Evolutionary conservation across 1,140 invertebrate genomes (phyloP).

Genomic region (Solenopsis fugax): DNA sequence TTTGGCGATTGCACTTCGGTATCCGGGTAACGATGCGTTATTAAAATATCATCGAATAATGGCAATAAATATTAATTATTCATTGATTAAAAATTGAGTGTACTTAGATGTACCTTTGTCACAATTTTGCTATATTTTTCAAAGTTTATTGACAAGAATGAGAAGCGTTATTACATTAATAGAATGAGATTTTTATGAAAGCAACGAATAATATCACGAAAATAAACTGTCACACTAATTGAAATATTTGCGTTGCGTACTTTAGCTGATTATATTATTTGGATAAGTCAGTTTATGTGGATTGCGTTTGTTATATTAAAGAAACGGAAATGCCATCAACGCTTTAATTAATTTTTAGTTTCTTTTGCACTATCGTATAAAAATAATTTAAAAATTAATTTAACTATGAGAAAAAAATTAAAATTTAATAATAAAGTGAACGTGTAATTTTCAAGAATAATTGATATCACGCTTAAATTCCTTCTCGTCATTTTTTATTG

Average conservation of each 20-base stretch:
- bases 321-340: neutral
- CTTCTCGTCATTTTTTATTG: slow-evolving; percentile 48
- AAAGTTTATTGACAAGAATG: neutral
- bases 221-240: neutral
- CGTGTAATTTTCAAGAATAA: neutral
- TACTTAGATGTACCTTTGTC: neutral
- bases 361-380: neutral
- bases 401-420: neutral
- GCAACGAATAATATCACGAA: neutral
- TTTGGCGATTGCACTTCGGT: neutral
- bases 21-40: neutral
- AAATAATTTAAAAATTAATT: slow-evolving; percentile 6
- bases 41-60: neutral
- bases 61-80: neutral
- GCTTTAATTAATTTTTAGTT: neutral
- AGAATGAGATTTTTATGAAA: neutral
- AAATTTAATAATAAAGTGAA: neutral
- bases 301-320: neutral
- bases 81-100: neutral
- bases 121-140: neutral
- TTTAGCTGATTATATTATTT: neutral
- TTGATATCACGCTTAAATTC: slow-evolving; percentile 26
- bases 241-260: neutral
- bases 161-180: neutral
- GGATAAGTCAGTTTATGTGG: neutral